Conservation (phyloP, 2,113 vertebrate species). For the Thalassoma bifasciatum region DNA sequence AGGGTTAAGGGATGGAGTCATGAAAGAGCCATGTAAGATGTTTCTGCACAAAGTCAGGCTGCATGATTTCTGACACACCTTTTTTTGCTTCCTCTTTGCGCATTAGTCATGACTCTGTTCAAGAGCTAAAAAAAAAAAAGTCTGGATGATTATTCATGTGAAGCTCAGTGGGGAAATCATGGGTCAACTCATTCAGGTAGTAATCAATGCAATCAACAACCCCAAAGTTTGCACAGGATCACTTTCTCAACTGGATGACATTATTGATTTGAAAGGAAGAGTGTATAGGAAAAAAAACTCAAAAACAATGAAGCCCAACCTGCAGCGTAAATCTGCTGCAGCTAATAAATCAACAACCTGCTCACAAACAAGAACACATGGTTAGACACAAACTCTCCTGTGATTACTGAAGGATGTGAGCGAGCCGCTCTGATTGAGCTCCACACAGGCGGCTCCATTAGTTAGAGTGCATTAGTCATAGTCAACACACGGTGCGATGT, state of each 20-base stretch:
- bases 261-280: no score
- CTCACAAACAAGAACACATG: slow-evolving; percentile 5
- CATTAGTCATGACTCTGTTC: background rate
- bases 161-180: background rate
- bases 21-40: no score
- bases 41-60: no score
- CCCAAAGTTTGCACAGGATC: no score
- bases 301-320: background rate
- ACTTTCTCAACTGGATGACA: no score
- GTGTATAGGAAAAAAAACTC: no score
- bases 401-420: slow-evolving; percentile 46
- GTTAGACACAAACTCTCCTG: slow-evolving; percentile 2
- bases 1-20: no score
- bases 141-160: background rate
- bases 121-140: no score
- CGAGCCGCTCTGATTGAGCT: slow-evolving; percentile 34
- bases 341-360: slow-evolving; percentile 22
- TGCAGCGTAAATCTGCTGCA: background rate
- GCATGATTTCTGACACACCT: background rate
- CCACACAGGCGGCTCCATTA: slow-evolving; percentile 55
- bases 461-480: slow-evolving; percentile 64
- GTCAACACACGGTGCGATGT: slow-evolving; percentile 23
- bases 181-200: background rate
- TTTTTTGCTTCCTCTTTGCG: background rate
- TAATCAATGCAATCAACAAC: no score